Evolutionary conservation across 1,140 invertebrate species (phyloP).

Genomic region (Listronotus oregonensis): DNA sequence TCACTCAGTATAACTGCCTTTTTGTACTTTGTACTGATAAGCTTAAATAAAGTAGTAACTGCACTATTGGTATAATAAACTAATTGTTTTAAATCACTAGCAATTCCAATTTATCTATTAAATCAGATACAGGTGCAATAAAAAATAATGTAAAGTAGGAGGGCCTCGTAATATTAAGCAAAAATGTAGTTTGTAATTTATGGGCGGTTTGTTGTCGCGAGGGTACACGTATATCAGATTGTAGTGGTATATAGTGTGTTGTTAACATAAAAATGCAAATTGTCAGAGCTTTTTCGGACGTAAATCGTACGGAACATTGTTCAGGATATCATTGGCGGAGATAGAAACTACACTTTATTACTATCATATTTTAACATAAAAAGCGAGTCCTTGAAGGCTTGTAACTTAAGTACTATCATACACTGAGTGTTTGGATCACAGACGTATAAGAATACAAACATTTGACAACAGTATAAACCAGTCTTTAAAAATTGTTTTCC

Average conservation of each 20-base stretch:
- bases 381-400: no score
- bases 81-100: no score
- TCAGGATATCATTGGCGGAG: constrained; percentile 3
- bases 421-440: no score
- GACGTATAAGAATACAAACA: no score
- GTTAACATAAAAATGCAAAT: constrained; percentile 36
- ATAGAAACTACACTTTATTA: not conserved
- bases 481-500: no score
- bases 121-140: constrained; percentile 15
- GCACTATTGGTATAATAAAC: no score
- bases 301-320: not conserved
- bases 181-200: constrained; percentile 31
- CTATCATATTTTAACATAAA: no score
- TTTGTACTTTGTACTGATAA: no score
- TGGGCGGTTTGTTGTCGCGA: constrained; percentile 9
- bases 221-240: constrained; percentile 27
- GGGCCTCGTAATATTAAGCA: constrained; percentile 17
- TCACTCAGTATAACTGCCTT: no score
- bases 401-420: no score
- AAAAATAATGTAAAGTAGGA: constrained; percentile 21
- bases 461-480: no score
- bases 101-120: not conserved
- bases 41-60: no score
- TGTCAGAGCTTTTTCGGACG: constrained; percentile 17
- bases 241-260: constrained; percentile 20